Base-by-base conservation (phyloP, 1,140 invertebrate species). In the Bombyx mori region DNA sequence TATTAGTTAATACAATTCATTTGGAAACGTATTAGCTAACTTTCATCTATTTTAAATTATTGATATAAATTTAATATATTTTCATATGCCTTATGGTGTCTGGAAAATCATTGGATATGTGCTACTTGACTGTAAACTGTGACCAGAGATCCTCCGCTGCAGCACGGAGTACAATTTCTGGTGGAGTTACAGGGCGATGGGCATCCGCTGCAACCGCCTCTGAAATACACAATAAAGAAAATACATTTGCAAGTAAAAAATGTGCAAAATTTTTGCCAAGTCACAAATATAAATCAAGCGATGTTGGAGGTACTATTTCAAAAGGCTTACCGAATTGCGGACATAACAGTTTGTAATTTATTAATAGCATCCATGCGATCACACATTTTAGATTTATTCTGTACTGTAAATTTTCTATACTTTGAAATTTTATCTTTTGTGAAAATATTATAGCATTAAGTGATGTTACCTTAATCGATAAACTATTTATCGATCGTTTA, bases 91-190 rank as follows among this genome's bases (percentile, higher is more conserved):
- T 8, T 35, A 35, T 35, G 12, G 12, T 57, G 53, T 62, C 56
- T 54, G 52, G 52, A 56, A 43, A 62, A 63, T 85, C 77, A 83
- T 74, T 83, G 80, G 69, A 85, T 85, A 75, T 85, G 73, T 69
- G 81, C 77, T 86, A 86, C 81, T 86, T 84, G 79, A 82, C 81
- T 86, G 82, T 84, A 86, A 68, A 86, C 79, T 75, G 82, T 86
- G 74, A 86, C 75, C 62, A 82, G 71, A 6, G 82, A 84, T 51
- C 79, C 78, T 35, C 63, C 60, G 10, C 66, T 56, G 62, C 77
- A 75, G 61, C 75, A 75, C 1, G 73, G 66, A 8, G 69, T 42
- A 46, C 62, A 61, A 51, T 69, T 68, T 8, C 61, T 63, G 42
- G 58, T 58, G 47, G 73, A 73, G 4, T 35, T 35, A 60, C 79